Conservation (phyloP, 2,797 vertebrate genomes). For the Cuculus canorus region DNA sequence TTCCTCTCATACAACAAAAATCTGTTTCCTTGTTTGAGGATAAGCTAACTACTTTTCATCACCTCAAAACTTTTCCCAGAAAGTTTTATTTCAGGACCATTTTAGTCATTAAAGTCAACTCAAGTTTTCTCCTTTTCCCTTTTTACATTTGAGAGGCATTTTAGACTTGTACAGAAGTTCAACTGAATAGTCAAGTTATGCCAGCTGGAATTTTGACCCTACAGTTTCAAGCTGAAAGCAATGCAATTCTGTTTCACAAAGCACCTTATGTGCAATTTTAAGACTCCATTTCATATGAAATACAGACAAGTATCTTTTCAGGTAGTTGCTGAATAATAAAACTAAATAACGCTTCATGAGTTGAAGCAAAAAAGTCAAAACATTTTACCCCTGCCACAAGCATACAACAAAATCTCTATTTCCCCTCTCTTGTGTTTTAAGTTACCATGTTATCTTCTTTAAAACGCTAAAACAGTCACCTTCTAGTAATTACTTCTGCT, state of each 20-base stretch:
- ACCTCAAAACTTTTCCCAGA: fast-evolving
- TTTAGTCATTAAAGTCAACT: neutral
- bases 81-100: neutral
- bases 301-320: neutral
- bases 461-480: neutral
- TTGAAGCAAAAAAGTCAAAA: neutral
- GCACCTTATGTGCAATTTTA: neutral
- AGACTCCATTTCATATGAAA: neutral
- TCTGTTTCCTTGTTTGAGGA: neutral
- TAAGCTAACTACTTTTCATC: neutral
- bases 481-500: neutral
- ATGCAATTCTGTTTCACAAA: neutral
- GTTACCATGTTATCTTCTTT: neutral
- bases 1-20: neutral
- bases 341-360: neutral
- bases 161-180: neutral
- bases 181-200: neutral
- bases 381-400: neutral
- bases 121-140: neutral
- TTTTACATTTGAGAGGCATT: neutral
- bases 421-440: neutral
- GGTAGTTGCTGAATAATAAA: neutral
- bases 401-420: neutral
- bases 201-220: neutral
- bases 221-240: neutral